Percentiles rank a stretch among this genome's conserved stretches.
phyloP scores from a whole-genome alignment of 1,140 invertebrate species.

The Plutomurus gul region DNA sequence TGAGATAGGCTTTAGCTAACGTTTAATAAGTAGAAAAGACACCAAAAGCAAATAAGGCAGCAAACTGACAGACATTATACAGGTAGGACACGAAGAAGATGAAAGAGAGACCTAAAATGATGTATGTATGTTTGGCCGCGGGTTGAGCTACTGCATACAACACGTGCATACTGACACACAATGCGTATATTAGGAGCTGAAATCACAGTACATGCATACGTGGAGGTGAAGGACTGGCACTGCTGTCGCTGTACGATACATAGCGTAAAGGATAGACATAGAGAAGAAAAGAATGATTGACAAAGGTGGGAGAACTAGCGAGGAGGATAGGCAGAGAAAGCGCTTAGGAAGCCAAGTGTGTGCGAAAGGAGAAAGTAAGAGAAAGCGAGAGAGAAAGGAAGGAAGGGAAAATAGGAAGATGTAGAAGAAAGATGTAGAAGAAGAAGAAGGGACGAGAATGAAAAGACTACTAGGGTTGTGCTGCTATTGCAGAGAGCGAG shows the following conservation, averaged over 20 bases:
- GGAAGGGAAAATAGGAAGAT: too few relatives aligned
- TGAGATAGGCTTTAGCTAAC: background rate
- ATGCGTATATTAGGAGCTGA: too few relatives aligned
- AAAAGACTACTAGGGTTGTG: too few relatives aligned
- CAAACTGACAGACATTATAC: background rate
- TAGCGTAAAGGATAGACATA: background rate
- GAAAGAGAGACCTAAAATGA: background rate
- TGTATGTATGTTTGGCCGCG: too few relatives aligned
- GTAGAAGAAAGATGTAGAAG: conserved; percentile 6
- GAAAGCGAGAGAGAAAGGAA: background rate
- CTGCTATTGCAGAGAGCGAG: background rate
- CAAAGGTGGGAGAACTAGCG: background rate
- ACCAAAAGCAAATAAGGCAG: background rate
- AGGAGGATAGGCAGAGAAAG: too few relatives aligned
- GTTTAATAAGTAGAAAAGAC: background rate
- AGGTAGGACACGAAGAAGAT: background rate
- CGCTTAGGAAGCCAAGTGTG: too few relatives aligned
- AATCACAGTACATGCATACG: too few relatives aligned
- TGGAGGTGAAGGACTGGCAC: too few relatives aligned
- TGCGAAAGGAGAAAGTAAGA: background rate
- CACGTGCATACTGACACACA: too few relatives aligned
- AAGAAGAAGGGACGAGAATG: background rate
- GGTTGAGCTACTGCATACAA: too few relatives aligned
- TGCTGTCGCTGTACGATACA: background rate
- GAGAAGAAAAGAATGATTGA: background rate